Evolutionary conservation across 2,888 invertebrate genomes (phyloP).

Genomic region (Pegoplata infirma): DNA sequence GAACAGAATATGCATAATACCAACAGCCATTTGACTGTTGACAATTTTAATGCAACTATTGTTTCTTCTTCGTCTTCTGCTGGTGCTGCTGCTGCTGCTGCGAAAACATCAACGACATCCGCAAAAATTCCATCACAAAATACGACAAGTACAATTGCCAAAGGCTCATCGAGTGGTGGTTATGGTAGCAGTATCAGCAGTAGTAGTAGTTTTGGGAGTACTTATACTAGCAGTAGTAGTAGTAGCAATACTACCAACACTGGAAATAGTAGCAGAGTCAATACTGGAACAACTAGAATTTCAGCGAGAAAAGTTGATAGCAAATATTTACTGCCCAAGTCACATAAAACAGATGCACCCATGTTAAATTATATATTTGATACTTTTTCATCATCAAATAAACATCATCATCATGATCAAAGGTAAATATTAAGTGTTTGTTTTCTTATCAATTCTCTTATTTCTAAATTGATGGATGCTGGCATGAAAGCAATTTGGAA

Average conservation of each 20-base stretch:
- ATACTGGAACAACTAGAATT: conserved; percentile 60
- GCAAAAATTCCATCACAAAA: conserved; percentile 39
- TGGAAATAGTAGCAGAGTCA: conserved; percentile 32
- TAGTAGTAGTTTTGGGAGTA: conserved; percentile 22
- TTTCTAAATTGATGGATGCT: too few relatives aligned
- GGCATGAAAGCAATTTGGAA: too few relatives aligned
- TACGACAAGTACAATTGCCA: conserved; percentile 49
- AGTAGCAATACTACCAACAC: conserved; percentile 45
- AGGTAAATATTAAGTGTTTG: conserved; percentile 78
- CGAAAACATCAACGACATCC: conserved; percentile 36
- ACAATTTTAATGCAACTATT: conserved; percentile 54
- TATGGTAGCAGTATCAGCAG: background rate
- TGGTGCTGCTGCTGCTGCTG: background rate
- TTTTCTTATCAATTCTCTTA: too few relatives aligned
- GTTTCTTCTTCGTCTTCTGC: conserved; percentile 6
- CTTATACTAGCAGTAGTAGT: conserved; percentile 20
- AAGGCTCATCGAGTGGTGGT: conserved; percentile 18
- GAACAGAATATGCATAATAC: conserved; percentile 60
- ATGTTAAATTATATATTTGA: conserved; percentile 88
- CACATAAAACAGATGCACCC: conserved; percentile 82
- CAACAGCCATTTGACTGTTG: conserved; percentile 58
- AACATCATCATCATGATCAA: conserved; percentile 84
- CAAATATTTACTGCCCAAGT: conserved; percentile 77
- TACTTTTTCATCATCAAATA: conserved; percentile 83
- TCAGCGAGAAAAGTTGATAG: conserved; percentile 71